Base-by-base conservation (phyloP, 2,113 vertebrate species). In the Eulacestoma nigropectus region DNA sequence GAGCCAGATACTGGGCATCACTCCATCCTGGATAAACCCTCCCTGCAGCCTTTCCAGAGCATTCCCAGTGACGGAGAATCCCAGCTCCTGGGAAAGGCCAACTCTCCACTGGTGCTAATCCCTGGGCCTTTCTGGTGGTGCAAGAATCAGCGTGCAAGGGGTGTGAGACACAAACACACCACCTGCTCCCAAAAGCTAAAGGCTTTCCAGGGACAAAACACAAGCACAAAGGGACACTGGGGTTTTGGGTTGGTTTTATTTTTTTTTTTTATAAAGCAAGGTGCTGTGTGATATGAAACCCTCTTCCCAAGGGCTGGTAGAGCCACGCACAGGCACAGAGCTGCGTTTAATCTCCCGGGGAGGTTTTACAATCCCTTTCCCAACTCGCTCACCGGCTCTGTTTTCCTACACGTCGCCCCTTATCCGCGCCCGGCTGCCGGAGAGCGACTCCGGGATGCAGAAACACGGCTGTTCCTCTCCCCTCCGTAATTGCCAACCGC, bases 221-320 rank as follows among this genome's bases (percentile, higher is more conserved):
- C 60, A 13, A 57, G 42, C 35, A 93, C 21, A 10, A 69, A 35
- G 14, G 16, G 19, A 56, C 18, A 9, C 46, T 13, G 35, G 13
- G n/a, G 10, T 84, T 83, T 62, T 17, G 3, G 13, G 6, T n/a
- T 27, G 10, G 3, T 53, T 57, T 47, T 56, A 11, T 65, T 41
- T 33, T 0, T 3, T 27, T 55, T 39, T 69, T 90, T 70, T 57
- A 60, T 44, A 56, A 97, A 93, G 89, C 94, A 98, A 99, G 98
- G 98, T 98, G 98, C 98, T 97, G 96, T 98, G 97, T 98, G 98
- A 98, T 98, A 97, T 97, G 98, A 98, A 99, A 98, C 89, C 68
- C 95, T 95, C 98, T 97, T 98, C 98, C 98, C 78, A 37, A 72
- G 46, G 4, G 2, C 39, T 7, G 10, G 55, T 8, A 41, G 46